phyloP scores from a whole-genome alignment of 2,113 vertebrate species.

The Ctenomys sociabilis region DNA sequence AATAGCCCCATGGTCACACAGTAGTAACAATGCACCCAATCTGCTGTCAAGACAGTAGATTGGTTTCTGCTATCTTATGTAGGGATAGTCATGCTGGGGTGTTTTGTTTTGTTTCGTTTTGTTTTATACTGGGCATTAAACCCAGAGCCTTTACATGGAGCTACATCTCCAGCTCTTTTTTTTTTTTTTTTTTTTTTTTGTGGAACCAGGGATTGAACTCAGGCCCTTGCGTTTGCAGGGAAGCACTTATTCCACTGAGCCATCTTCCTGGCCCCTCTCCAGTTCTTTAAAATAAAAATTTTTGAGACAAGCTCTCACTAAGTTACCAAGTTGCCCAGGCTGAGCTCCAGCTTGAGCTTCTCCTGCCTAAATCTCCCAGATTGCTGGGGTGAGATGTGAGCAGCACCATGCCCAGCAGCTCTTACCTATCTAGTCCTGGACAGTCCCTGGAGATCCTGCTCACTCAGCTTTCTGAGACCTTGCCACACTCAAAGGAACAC shows the following conservation, averaged over 20 bases:
- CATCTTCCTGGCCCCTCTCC: no score
- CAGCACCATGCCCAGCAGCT: neutral
- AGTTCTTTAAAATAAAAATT: neutral
- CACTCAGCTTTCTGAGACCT: neutral
- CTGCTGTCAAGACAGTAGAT: neutral
- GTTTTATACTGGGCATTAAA: neutral
- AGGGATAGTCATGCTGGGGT: neutral
- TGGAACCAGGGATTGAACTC: no score
- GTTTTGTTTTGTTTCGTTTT: neutral
- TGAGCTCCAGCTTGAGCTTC: neutral
- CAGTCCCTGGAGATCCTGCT: neutral
- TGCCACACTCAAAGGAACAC: neutral
- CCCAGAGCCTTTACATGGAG: neutral
- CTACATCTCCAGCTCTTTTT: neutral
- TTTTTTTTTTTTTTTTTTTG: no score
- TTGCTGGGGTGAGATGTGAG: neutral
- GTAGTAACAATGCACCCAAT: neutral
- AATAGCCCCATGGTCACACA: neutral
- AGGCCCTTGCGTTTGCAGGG: no score
- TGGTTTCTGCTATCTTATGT: neutral
- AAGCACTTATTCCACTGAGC: no score
- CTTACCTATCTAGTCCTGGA: neutral
- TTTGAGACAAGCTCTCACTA: neutral
- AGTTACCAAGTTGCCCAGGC: neutral
- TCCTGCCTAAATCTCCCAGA: neutral